A percentile compares a stretch with the other conserved stretches of the same genome.
These are phyloP conservation scores for Sphaerophoria taeniata DNA, from an alignment of 2,888 invertebrate genomes.

Conservation along the genomic window DNA sequence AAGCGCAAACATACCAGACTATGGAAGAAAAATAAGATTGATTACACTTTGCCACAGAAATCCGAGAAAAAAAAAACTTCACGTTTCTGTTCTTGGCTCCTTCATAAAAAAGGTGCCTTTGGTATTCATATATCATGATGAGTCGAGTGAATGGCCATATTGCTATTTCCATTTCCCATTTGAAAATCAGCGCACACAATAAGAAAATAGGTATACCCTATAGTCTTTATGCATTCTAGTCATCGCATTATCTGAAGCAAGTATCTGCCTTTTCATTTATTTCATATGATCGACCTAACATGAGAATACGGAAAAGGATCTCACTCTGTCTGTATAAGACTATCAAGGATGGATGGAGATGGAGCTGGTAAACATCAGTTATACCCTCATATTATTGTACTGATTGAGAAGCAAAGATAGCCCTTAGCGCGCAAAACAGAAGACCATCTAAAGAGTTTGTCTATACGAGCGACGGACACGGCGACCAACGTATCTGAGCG, in stretches of 20 bases:
- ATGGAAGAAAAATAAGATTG: slow-evolving; percentile 60
- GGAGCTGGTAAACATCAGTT: not conserved
- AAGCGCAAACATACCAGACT: not conserved
- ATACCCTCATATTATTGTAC: slow-evolving; percentile 12
- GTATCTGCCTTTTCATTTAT: slow-evolving; percentile 71
- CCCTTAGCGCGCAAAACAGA: slow-evolving; percentile 2
- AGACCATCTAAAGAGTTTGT: not conserved
- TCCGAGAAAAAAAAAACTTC: slow-evolving; percentile 36
- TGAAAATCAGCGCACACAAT: no score
- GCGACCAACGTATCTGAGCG: slow-evolving; percentile 37
- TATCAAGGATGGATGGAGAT: slow-evolving; percentile 50
- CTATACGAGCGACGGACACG: not conserved
- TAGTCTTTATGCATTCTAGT: no score
- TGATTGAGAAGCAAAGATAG: slow-evolving; percentile 44
- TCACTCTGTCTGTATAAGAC: slow-evolving; percentile 51
- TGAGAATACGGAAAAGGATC: slow-evolving; percentile 68
- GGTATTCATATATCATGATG: not conserved
- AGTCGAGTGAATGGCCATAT: not conserved
- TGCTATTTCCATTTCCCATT: no score
- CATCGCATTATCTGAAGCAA: slow-evolving; percentile 65
- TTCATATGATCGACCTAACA: slow-evolving; percentile 68
- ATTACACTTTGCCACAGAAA: slow-evolving; percentile 64
- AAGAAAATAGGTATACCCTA: no score
- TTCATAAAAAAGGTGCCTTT: not conserved
- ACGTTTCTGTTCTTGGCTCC: not conserved